Evolutionary conservation across 2,888 invertebrate species (phyloP), one percentile per base, ranked within the genome.

Genomic region (Ferrisia virgata): DNA sequence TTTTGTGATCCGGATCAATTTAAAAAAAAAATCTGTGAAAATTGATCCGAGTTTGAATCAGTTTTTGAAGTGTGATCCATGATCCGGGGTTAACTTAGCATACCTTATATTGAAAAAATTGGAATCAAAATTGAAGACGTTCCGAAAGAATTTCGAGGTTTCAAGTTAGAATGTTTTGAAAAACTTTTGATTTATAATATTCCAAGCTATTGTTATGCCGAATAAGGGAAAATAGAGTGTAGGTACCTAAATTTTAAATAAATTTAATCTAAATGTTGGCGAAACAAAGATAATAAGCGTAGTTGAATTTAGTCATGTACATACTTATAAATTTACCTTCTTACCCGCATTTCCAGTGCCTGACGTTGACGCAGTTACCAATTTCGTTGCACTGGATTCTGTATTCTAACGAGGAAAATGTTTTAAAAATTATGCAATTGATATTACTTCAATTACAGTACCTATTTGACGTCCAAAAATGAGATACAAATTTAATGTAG

Each of bases 261-360:
- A n/a, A n/a, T n/a, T n/a, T n/a, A n/a, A n/a, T n/a, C n/a, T n/a
- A n/a, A n/a, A n/a, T n/a, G n/a, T n/a, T n/a, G n/a, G n/a, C n/a
- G n/a, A n/a, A n/a, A n/a, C n/a, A 58, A 18, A 5, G 22, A 4
- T 64, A 43, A 33, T 22, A 33, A 13, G 15, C 36, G 6, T 8
- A 64, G 2, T 64, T 64, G 18, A 64, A 64, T 80, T 22, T 25
- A 64, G 47, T 64, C 53, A 82, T 31, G 43, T 72, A 82, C 72
- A 82, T 43, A 72, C 69, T 40, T 64, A 85, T 81, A 85, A 76
- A 82, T 85, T 82, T 85, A 85, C 85, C 85, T 86, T 85, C 85
- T 86, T 85, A 86, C 85, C 85, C 36, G 85, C 83, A 85, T 85
- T 86, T 81, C 85, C 81, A 36, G 79, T 11, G 33, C 64, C 36